phyloP scores from a whole-genome alignment of 30 jellyfish, hydroid and myxozoan genomes.

The Pseudorhiza aurosa region DNA sequence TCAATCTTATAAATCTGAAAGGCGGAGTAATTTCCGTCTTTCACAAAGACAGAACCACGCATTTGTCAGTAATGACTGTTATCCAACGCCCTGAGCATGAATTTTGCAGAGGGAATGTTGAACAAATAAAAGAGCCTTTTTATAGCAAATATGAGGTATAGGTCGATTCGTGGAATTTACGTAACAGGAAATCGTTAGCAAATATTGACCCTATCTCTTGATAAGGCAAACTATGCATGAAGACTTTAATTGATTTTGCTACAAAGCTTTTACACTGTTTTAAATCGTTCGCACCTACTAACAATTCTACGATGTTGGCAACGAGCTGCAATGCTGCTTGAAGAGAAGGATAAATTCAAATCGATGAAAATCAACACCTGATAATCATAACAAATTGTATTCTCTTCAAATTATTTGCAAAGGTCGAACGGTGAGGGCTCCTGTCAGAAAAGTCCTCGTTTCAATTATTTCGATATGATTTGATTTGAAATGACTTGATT shows the following conservation, averaged over 20 bases:
- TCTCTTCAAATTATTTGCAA: too few relatives aligned
- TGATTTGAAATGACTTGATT: too few relatives aligned
- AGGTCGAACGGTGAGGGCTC: too few relatives aligned
- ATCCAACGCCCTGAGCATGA: background rate
- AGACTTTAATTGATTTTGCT: slow-evolving; percentile 8
- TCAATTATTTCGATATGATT: too few relatives aligned
- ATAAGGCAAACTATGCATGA: slow-evolving; percentile 24
- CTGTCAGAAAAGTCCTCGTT: too few relatives aligned
- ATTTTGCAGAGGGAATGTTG: background rate
- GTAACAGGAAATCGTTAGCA: slow-evolving; percentile 54
- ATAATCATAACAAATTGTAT: too few relatives aligned
- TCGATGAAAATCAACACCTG: slow-evolving; percentile 5
- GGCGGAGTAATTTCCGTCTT: slow-evolving; percentile 6
- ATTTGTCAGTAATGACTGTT: background rate
- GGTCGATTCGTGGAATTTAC: slow-evolving; percentile 32
- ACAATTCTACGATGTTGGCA: too few relatives aligned
- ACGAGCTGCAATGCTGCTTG: too few relatives aligned
- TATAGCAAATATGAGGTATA: slow-evolving; percentile 7
- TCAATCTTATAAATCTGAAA: background rate
- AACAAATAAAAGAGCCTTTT: slow-evolving; percentile 17
- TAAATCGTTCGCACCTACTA: too few relatives aligned
- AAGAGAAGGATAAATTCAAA: background rate
- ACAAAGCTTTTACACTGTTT: background rate
- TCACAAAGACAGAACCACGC: background rate
- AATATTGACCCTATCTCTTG: slow-evolving; percentile 58